A percentile compares a stretch with the other conserved stretches of the same genome.
phyloP scores from a whole-genome alignment of 2,797 vertebrate genomes.

The Pseudomugil gertrudae region DNA sequence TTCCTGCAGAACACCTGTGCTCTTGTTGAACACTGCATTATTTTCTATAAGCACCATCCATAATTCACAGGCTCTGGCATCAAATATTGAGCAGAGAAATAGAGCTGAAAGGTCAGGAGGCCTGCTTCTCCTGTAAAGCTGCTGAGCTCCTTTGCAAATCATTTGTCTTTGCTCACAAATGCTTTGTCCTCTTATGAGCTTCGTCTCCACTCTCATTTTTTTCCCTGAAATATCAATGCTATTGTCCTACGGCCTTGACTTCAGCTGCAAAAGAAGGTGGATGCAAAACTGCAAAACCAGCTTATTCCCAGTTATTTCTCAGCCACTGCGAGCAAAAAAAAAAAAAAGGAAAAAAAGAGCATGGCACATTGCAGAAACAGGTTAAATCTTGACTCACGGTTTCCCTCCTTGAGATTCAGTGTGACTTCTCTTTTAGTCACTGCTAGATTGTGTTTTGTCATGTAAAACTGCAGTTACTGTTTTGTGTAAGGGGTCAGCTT shows the following conservation, averaged over 20 bases:
- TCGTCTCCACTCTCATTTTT: not conserved
- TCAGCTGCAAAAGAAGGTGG: not conserved
- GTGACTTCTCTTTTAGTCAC: conserved; percentile 35
- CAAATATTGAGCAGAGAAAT: conserved; percentile 72
- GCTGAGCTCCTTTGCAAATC: conserved; percentile 3
- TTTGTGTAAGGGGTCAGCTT: conserved; percentile 18
- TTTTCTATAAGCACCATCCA: conserved; percentile 78
- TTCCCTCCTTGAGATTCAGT: conserved; percentile 18
- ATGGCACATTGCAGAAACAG: conserved; percentile 1
- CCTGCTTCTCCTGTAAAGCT: conserved; percentile 29
- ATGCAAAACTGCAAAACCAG: conserved; percentile 1
- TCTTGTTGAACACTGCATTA: conserved; percentile 71
- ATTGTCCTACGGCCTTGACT: not conserved
- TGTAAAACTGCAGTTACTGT: conserved; percentile 53
- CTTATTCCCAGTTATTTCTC: conserved; percentile 4
- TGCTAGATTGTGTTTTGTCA: conserved; percentile 42
- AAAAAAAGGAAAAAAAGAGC: not conserved
- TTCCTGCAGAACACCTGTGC: conserved; percentile 50
- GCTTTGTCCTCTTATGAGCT: not conserved
- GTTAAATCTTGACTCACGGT: not conserved
- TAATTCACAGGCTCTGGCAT: conserved; percentile 69
- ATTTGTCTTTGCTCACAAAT: conserved; percentile 9
- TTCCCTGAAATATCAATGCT: not conserved
- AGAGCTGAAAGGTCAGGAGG: conserved; percentile 69
- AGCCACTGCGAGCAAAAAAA: not conserved